Percentiles rank a stretch among this genome's conserved stretches.
phyloP scores from a whole-genome alignment of 1,140 invertebrate species.

The Dolichoris vasculosae region DNA sequence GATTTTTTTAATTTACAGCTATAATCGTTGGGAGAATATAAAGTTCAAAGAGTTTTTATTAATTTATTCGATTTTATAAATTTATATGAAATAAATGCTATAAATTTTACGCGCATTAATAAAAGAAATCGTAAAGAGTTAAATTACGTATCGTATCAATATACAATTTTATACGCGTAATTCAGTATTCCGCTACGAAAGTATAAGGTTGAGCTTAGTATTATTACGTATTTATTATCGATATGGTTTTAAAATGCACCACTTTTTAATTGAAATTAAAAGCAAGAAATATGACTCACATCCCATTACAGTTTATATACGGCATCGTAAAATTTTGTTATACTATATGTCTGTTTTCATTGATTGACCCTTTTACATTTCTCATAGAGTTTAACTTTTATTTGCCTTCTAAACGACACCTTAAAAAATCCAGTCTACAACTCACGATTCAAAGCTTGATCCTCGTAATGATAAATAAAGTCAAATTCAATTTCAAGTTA shows the following conservation, averaged over 20 bases:
- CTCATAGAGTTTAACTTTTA: neutral
- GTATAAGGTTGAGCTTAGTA: neutral
- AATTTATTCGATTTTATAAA: neutral
- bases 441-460: neutral
- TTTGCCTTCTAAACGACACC: neutral
- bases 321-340: neutral
- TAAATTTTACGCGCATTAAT: neutral
- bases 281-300: neutral
- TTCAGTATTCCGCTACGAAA: too few relatives aligned
- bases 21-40: too few relatives aligned
- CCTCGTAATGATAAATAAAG: slow-evolving; percentile 19
- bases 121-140: neutral
- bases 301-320: neutral
- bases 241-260: neutral
- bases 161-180: too few relatives aligned
- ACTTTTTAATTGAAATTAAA: neutral
- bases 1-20: too few relatives aligned
- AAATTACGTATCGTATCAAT: neutral
- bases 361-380: neutral
- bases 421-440: neutral
- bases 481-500: slow-evolving; percentile 27
- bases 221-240: neutral
- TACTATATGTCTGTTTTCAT: neutral
- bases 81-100: neutral
- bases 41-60: too few relatives aligned